Base-by-base conservation (phyloP, 1,140 invertebrate genomes). In the Cryptotermes secundus region DNA sequence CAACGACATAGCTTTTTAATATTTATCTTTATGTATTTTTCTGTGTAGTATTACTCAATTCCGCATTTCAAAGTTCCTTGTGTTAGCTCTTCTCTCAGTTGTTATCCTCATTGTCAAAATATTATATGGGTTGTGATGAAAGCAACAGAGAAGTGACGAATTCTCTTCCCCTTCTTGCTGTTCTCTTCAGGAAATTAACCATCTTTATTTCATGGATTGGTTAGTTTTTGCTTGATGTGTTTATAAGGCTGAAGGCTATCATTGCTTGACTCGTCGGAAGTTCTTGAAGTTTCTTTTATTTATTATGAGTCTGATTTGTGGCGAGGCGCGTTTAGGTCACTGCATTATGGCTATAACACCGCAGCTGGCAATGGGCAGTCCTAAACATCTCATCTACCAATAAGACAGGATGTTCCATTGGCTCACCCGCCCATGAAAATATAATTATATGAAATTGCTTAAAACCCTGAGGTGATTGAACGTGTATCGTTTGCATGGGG, bases 401-500 rank as follows among this genome's bases (percentile, higher is more conserved):
- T 31, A 31, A 72, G 59, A 72, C 59, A 72, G 16, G 59, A n/a
- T 26, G n/a, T 72, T 72, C 31, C 7, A 31, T 59, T 59, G 53
- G 26, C 53, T 59, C 53, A 59, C 53, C n/a, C 53, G 53, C 53
- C 53, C 53, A 59, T 59, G 19, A n/a, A 72, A 72, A 31, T 72
- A 31, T n/a, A 72, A 72, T 72, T 72, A 72, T 31, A 9, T 72
- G 26, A 72, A 72, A 72, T 72, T 72, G 59, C 59, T 72, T 72
- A 72, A 72, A 72, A 72, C n/a, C n/a, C 59, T n/a, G 9, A n/a
- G 59, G 26, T 31, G 59, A 31, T 72, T 72, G 6, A 72, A 14
- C 59, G 59, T n/a, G 59, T 72, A 72, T 72, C 59, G 59, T 72
- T 31, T 72, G 59, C 59, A 72, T 72, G 59, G 59, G 59, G 26